phyloP scores from a whole-genome alignment of 2,113 vertebrate species.

The Oryzias curvinotus region DNA sequence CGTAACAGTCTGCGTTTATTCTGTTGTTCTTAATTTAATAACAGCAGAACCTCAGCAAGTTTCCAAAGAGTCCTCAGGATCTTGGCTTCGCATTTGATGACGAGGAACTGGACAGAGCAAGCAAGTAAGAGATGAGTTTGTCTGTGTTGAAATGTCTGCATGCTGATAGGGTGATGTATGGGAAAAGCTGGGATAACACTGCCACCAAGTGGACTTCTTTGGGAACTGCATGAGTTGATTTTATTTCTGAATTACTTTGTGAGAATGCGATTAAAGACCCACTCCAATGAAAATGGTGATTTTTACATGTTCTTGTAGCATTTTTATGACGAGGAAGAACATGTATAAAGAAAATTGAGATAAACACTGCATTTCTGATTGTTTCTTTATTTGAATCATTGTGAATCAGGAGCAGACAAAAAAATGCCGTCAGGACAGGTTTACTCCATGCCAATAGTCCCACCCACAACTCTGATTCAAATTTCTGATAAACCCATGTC shows the following conservation, averaged over 20 bases:
- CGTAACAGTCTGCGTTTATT: constrained; percentile 40
- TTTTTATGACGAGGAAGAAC: no score
- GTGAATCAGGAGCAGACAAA: no score
- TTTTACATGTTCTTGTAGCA: no score
- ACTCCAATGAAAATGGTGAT: no score
- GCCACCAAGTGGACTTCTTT: constrained; percentile 70
- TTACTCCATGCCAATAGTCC: no score
- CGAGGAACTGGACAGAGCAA: constrained; percentile 76
- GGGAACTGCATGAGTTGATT: neutral
- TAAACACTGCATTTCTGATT: no score
- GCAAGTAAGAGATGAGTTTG: constrained; percentile 68
- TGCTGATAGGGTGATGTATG: neutral
- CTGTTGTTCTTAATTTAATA: constrained; percentile 47
- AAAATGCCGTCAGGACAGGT: no score
- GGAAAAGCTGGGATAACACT: constrained; percentile 57
- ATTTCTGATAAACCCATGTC: no score
- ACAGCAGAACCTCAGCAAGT: constrained; percentile 69
- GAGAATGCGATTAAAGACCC: no score
- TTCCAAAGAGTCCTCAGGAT: constrained; percentile 65
- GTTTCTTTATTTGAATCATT: no score
- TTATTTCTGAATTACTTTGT: neutral
- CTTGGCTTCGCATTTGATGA: constrained; percentile 66
- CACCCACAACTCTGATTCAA: no score
- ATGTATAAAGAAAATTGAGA: no score
- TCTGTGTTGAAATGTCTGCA: neutral